Base-by-base conservation (phyloP, 2,797 vertebrate genomes). In the Helostoma temminkii region DNA sequence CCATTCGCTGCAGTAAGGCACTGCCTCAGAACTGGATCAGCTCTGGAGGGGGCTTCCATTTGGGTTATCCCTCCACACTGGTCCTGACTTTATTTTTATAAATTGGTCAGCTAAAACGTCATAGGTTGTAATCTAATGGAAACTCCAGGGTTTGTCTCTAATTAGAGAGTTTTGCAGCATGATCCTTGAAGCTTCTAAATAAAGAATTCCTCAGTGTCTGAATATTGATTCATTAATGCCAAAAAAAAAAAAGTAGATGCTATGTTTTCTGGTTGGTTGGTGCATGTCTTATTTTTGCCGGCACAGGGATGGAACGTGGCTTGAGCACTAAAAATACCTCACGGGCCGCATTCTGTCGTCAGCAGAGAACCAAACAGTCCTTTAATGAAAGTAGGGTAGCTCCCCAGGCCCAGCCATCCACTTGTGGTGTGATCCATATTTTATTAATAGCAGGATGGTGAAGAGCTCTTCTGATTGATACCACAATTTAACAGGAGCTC, bases 321-420 rank as follows among this genome's bases (percentile, higher is more conserved):
- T 78, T 24, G 36, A 66, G 59, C 55, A 30, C 86, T 91, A 93
- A 89, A 93, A 93, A 93, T 92, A 91, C 83, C 85, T 87, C 66
- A 43, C 66, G 83, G 92, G 85, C 91, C 84, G 87, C 88, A 88
- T 92, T 88, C 89, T 91, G 90, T 91, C 89, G 85, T 91, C 83
- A 82, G 84, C 52, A 54, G 78, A 82, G 88, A 88, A 81, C 84
- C 80, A 83, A 84, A 80, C 78, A 84, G 82, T 88, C 86, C 90
- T 92, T 90, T 89, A 85, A 92, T 89, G 90, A 90, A 95, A 94
- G 90, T 95, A 92, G 93, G 93, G 79, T 93, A 94, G 89, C 82
- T 95, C 93, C 93, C 94, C 75, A 81, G 92, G 89, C 92, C 84
- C 89, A 60, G 88, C 72, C 85, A 78, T 84, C 86, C 91, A 82